phyloP scores from a whole-genome alignment of 2,888 invertebrate species.

The Orthosia gracilis region DNA sequence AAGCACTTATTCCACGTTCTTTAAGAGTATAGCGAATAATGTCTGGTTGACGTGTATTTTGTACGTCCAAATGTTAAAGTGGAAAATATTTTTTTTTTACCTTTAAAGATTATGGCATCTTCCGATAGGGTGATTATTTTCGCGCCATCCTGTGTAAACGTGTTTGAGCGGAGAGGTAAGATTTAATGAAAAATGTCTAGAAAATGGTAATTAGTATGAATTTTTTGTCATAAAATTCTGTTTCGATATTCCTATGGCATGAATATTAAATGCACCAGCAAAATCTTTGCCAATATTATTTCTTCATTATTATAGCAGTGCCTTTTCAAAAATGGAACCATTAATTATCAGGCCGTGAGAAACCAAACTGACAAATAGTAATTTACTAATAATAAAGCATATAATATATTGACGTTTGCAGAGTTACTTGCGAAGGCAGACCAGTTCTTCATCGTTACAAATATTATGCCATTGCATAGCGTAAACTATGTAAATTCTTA shows the following conservation, averaged over 20 bases:
- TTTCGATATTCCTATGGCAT: background rate
- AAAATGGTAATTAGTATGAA: background rate
- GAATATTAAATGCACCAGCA: background rate
- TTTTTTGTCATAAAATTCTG: too few species aligned
- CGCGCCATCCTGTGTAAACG: too few species aligned
- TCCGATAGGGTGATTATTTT: too few species aligned
- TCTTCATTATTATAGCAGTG: conserved; percentile 19
- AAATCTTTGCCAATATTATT: conserved; percentile 2
- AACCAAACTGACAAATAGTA: conserved; percentile 40
- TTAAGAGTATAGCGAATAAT: too few species aligned
- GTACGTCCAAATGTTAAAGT: too few species aligned
- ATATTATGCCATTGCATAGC: conserved; percentile 21
- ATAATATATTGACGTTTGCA: conserved; percentile 34
- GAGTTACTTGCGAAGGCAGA: conserved; percentile 40
- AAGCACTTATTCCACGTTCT: too few species aligned
- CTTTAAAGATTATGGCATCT: too few species aligned
- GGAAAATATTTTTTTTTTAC: too few species aligned
- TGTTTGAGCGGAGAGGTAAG: background rate
- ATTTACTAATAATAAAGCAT: conserved; percentile 43
- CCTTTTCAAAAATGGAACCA: conserved; percentile 47
- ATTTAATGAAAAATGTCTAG: background rate
- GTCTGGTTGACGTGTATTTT: too few species aligned
- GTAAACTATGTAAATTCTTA: conserved; percentile 54
- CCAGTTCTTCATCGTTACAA: conserved; percentile 49
- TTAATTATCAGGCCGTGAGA: conserved; percentile 42